Evolutionary conservation across 2,797 vertebrate genomes (phyloP).

Genomic region (Ptychadena robeensis): DNA sequence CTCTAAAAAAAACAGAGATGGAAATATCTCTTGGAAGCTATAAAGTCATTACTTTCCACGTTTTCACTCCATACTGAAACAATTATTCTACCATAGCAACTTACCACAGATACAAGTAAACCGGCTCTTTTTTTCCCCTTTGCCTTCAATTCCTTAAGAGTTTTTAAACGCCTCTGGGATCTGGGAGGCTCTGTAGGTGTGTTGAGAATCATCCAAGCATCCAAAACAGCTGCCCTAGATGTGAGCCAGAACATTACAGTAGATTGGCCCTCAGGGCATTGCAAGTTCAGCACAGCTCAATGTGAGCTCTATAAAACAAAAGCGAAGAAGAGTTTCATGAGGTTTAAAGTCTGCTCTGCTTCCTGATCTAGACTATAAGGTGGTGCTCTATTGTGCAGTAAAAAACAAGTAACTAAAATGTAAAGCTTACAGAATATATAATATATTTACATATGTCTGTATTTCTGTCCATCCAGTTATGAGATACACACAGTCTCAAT

Average conservation of each 20-base stretch:
- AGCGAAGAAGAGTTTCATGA: conserved; percentile 16
- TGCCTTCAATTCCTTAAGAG: background rate
- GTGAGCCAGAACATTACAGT: conserved; percentile 39
- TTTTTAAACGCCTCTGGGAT: conserved; percentile 47
- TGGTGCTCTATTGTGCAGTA: background rate
- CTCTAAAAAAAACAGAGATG: background rate
- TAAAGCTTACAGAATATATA: too few species aligned
- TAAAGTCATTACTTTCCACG: conserved; percentile 30
- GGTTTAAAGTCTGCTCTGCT: conserved; percentile 20
- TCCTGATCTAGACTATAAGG: conserved; percentile 32
- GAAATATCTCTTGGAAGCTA: conserved; percentile 30
- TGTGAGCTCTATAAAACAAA: conserved; percentile 34
- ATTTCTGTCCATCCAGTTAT: too few species aligned
- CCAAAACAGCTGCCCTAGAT: conserved; percentile 53
- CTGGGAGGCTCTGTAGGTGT: conserved; percentile 42
- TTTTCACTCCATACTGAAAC: conserved; percentile 46
- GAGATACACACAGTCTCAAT: too few species aligned
- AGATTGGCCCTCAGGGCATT: conserved; percentile 36
- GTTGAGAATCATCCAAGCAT: conserved; percentile 42
- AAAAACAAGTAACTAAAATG: background rate
- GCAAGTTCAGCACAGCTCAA: conserved; percentile 4
- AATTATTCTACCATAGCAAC: conserved; percentile 54
- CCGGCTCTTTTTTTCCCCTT: conserved; percentile 14
- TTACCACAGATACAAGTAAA: conserved; percentile 37
- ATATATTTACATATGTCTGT: too few species aligned